Base-by-base conservation (phyloP, 2,888 invertebrate species). In the Thera obeliscata region DNA sequence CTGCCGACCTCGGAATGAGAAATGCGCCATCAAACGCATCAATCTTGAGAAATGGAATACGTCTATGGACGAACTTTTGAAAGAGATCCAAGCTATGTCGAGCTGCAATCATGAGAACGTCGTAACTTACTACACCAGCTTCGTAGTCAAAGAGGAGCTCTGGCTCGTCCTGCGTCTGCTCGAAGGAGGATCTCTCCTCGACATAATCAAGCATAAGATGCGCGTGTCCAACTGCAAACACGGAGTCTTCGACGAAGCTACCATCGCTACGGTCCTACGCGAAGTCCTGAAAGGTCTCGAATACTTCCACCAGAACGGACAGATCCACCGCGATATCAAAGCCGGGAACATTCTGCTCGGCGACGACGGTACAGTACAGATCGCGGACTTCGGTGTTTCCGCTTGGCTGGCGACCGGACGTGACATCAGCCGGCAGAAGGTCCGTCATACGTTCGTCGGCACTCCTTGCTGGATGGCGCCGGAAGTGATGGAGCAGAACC, bases 401-500 rank as follows among this genome's bases (percentile, higher is more conserved):
- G 99, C 99, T 0, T 99, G 99, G 99, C 92, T 99, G 74, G 99
- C 99, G 11, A 99, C 99, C 0, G 99, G 99, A 0, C 96, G 99
- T 56, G 99, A 99, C 89, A 93, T 99, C 70, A 98, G 98, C 55
- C 95, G 99, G 43, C 99, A 99, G 89, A 98, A 98, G 91, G 98
- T 99, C 62, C 95, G 99, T 12, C 99, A 99, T 90, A 99, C 99
- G 0, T 99, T 99, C 92, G 99, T 99, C 5, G 99, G 99, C 59
- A 99, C 99, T 9, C 99, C 99, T 0, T 99, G 99, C 88, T 99
- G 99, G 99, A 99, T 99, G 99, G 99, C 99, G 11, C 99, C 99
- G 6, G 99, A 99, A 94, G 99, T 99, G 74, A 99, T 99, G 99
- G 98, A 99, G 89, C 98, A 97, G 95, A 98, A 98, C 90, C 98